These are phyloP conservation scores for Heliconius nattereri DNA, from an alignment of 1,140 invertebrate species.

Conservation along the genomic window DNA sequence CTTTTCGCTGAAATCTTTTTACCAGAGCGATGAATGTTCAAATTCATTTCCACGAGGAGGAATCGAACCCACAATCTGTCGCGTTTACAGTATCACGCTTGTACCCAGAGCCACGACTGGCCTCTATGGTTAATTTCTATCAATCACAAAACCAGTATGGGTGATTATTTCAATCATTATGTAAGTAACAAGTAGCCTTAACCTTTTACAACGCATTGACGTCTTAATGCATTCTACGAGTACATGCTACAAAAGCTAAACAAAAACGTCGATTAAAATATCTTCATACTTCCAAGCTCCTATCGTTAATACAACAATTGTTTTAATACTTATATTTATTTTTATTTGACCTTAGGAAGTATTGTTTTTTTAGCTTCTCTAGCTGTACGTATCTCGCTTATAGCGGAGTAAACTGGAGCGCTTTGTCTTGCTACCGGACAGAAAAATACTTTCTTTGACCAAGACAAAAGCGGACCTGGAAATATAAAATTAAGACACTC, in stretches of 20 bases:
- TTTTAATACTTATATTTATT: constrained; percentile 5
- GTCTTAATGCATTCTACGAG: constrained; percentile 42
- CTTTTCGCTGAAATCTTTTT: too few species aligned
- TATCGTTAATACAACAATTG: neutral
- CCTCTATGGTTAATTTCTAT: neutral
- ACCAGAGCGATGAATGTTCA: too few species aligned
- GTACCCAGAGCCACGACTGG: too few species aligned
- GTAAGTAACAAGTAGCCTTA: constrained; percentile 40
- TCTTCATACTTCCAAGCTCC: constrained; percentile 24
- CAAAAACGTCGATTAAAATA: constrained; percentile 33
- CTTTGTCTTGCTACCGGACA: too few species aligned
- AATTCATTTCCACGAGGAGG: too few species aligned
- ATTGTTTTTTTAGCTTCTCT: neutral
- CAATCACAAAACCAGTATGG: neutral
- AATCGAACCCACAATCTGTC: too few species aligned
- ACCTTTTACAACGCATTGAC: constrained; percentile 49
- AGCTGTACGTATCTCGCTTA: too few species aligned
- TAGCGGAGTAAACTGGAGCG: too few species aligned
- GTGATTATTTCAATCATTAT: neutral
- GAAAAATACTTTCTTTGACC: too few species aligned
- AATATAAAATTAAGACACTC: too few species aligned
- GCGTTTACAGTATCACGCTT: too few species aligned
- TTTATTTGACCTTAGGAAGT: neutral
- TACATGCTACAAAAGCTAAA: constrained; percentile 19
- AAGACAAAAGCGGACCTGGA: too few species aligned